Percentiles rank a stretch among this genome's conserved stretches.
These are phyloP conservation scores for Chelidonichthys spinosus DNA, from an alignment of 2,797 vertebrate genomes.

Conservation along the genomic window DNA sequence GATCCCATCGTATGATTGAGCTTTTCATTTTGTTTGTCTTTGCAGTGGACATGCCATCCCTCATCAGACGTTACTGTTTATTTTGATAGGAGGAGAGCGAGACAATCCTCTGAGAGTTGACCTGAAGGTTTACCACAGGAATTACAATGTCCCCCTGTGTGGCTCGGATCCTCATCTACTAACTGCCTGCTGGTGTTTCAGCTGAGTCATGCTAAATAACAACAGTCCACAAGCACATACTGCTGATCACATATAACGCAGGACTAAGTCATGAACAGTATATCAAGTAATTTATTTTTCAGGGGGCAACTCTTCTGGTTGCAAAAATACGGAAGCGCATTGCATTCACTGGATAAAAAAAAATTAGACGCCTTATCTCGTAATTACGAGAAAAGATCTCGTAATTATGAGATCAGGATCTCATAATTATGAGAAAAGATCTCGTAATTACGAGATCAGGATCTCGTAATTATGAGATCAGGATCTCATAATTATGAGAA, in stretches of 20 bases:
- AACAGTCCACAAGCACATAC: neutral
- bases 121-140: conserved; percentile 45
- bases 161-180: conserved; percentile 19
- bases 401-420: too few species aligned
- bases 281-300: neutral
- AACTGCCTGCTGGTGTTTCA: conserved; percentile 2
- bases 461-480: too few species aligned
- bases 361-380: too few species aligned
- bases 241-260: neutral
- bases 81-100: conserved; percentile 69
- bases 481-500: too few species aligned
- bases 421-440: too few species aligned
- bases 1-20: conserved; percentile 73
- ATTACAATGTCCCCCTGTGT: conserved; percentile 37
- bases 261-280: neutral
- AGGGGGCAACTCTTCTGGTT: too few species aligned
- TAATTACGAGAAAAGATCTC: too few species aligned
- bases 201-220: neutral
- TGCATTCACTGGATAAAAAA: too few species aligned
- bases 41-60: conserved; percentile 70
- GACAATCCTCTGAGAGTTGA: conserved; percentile 55
- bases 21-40: conserved; percentile 79
- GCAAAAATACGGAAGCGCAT: too few species aligned
- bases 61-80: conserved; percentile 76
- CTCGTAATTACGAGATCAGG: too few species aligned